These are phyloP conservation scores for Gymnocheta viridis DNA, from an alignment of 2,888 invertebrate genomes.

Conservation along the genomic window DNA sequence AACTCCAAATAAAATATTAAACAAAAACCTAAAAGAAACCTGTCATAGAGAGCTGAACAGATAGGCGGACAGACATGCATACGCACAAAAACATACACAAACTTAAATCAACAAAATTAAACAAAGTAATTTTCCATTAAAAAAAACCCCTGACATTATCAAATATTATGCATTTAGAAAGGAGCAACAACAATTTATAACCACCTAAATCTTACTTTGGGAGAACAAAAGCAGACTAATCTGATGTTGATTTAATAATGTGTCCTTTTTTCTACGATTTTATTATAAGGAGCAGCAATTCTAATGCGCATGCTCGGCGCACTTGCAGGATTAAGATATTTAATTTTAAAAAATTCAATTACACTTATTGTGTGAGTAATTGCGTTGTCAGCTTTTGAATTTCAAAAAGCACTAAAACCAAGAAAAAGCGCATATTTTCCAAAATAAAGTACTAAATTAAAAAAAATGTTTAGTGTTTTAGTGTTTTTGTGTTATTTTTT, in stretches of 20 bases:
- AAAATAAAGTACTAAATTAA: too few species aligned
- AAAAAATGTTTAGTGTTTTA: too few species aligned
- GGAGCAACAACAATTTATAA: not conserved
- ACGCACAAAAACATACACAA: not conserved
- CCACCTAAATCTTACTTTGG: not conserved
- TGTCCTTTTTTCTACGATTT: conserved; percentile 6
- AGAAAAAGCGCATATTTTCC: too few species aligned
- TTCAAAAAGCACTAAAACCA: too few species aligned
- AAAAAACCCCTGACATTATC: conserved; percentile 3
- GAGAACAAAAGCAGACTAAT: conserved; percentile 36
- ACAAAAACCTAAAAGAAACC: conserved; percentile 11
- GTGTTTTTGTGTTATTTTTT: too few species aligned
- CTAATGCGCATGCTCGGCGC: conserved; percentile 62
- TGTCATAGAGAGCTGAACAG: conserved; percentile 17
- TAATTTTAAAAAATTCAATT: not conserved
- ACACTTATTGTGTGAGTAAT: conserved; percentile 37
- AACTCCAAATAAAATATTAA: conserved; percentile 21
- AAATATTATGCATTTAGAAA: not conserved
- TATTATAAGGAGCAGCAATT: not conserved
- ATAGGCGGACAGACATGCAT: conserved; percentile 4
- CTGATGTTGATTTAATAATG: conserved; percentile 41
- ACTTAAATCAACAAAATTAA: too few species aligned
- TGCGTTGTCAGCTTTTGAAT: conserved; percentile 11
- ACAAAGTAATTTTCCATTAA: conserved; percentile 30
- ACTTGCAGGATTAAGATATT: conserved; percentile 50